Base-by-base conservation (phyloP, 2,888 invertebrate species). In the Neoitamus cyanurus region DNA sequence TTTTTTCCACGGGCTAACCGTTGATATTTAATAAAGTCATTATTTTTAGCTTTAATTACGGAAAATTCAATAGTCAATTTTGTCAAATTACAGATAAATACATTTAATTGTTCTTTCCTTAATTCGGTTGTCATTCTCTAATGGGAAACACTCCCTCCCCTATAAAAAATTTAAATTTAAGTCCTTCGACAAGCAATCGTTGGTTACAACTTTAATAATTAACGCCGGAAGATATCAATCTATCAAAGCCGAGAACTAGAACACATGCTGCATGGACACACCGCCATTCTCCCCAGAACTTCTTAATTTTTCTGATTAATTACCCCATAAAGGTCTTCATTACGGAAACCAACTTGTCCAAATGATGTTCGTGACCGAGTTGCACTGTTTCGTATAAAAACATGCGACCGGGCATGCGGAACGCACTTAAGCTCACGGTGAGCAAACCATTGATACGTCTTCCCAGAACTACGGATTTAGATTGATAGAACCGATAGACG, bases 401-500 rank as follows among this genome's bases (percentile, higher is more conserved):
- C 37, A 37, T 37, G 28, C 69, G 69, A 69, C 13, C 36, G 37
- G 82, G 34, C 30, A 82, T 25, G 36, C n/a, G 58, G 37, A 28
- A 46, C 11, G 48, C 15, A n/a, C 11, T 25, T 13, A 34, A 73
- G 20, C 2, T 11, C 3, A 37, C 48, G 78, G 48, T n/a, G 31
- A 69, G 48, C 42, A n/a, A 37, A 69, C 73, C 73, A 83, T 83
- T 83, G 73, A 83, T 83, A 58, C 83, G 28, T 83, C 58, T 83
- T 83, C 83, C 15, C 36, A 83, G 83, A 83, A 83, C 31, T 83
- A 73, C 25, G 73, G 73, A 83, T 83, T 83, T 75, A 83, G 83
- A 83, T 83, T 73, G 83, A 83, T 83, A 83, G 58, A 28, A 73
- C 36, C 58, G 83, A 83, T 83, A 83, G 73, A 73, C 73, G 30